phyloP scores from a whole-genome alignment of 1,140 invertebrate genomes.

The Philopotamus ludificatus region DNA sequence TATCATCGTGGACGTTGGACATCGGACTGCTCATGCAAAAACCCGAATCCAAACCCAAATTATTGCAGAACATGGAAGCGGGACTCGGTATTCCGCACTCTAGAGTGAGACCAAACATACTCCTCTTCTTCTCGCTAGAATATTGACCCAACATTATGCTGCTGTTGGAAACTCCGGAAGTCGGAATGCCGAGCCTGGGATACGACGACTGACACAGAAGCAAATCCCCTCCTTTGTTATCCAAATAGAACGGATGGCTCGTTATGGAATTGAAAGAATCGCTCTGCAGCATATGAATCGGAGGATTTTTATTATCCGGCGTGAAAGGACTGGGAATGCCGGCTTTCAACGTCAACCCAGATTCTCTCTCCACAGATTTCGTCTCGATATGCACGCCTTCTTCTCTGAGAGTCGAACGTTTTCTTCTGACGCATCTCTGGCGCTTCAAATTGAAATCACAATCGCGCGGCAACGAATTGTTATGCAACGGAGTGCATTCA shows the following conservation, averaged over 20 bases:
- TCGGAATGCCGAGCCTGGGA: constrained; percentile 2
- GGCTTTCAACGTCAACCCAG: constrained; percentile 33
- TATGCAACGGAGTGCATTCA: constrained; percentile 32
- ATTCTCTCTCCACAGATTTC: constrained; percentile 27
- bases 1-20: constrained; percentile 29
- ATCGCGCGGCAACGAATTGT: constrained; percentile 21
- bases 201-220: background rate
- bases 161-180: constrained; percentile 26
- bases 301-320: constrained; percentile 29
- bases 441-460: constrained; percentile 38
- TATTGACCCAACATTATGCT: constrained; percentile 34
- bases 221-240: background rate
- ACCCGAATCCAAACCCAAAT: constrained; percentile 18
- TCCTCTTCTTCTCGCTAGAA: constrained; percentile 28
- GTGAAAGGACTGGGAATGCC: constrained; percentile 40
- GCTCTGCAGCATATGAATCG: constrained; percentile 18
- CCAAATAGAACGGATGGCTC: constrained; percentile 31
- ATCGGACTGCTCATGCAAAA: constrained; percentile 29
- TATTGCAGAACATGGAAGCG: constrained; percentile 21
- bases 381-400: constrained; percentile 11
- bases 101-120: constrained; percentile 36
- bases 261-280: constrained; percentile 37
- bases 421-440: constrained; percentile 39
- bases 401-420: constrained; percentile 28
- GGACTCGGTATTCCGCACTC: constrained; percentile 40